Conservation (phyloP, 2,797 vertebrate species). For the Lepus townsendii region DNA sequence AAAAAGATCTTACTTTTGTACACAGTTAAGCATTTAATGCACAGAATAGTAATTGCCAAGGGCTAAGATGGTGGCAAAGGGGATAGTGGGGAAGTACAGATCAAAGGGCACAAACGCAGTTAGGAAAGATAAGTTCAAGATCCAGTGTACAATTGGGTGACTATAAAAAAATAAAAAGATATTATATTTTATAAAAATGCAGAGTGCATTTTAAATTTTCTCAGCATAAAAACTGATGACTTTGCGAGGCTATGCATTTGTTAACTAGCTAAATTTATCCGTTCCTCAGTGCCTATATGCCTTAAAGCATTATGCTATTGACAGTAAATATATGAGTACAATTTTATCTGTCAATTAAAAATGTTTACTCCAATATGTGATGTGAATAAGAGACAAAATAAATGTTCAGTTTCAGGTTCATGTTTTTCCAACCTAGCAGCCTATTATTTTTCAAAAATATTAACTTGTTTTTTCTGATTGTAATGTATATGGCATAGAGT, state of each 20-base stretch:
- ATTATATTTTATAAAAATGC: neutral
- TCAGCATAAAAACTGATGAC: neutral
- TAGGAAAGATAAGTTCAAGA: neutral
- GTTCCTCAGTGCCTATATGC: neutral
- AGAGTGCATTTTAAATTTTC: neutral
- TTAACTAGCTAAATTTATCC: neutral
- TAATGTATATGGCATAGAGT: neutral
- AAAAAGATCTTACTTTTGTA: neutral
- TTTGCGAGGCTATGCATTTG: neutral
- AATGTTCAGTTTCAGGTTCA: neutral
- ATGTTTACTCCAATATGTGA: neutral
- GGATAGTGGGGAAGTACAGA: too few species aligned
- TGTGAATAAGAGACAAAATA: neutral
- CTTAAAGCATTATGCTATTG: neutral
- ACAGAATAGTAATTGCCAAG: neutral
- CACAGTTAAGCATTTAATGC: neutral
- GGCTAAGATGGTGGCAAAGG: rapidly evolving
- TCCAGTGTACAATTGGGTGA: neutral
- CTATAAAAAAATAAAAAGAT: neutral
- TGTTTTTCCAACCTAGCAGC: neutral
- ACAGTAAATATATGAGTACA: neutral
- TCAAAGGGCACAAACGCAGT: neutral
- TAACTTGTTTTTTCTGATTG: neutral
- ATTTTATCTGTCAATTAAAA: neutral
- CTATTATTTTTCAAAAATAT: neutral